Base-by-base conservation (phyloP, 2,888 invertebrate species). In the Phasia obesa region DNA sequence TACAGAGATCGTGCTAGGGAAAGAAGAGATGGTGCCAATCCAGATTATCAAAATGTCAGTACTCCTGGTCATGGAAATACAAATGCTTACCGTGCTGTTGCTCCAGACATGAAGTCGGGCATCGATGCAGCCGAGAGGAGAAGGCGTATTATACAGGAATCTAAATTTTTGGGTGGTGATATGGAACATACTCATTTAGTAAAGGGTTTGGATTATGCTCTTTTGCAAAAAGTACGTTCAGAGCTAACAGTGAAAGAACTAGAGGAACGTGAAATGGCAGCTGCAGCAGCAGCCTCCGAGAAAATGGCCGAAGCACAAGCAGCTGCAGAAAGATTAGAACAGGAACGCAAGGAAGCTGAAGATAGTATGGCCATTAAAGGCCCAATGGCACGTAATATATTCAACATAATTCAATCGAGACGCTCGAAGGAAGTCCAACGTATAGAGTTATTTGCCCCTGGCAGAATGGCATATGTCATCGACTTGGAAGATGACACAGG, bases 111-210 rank as follows among this genome's bases (percentile, higher is more conserved):
- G 15, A 98, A 98, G 90, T 97, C 98, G 0, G 96, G 97, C 84
- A 94, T 96, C 91, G 98, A 98, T 92, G 98, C 98, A 0, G 98
- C 99, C 6, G 99, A 99, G 91, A 93, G 98, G 51, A 93, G 99
- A 67, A 94, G 98, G 65, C 97, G 99, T 89, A 95, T 98, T 93
- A 99, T 99, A 89, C 96, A 96, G 93, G 99, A 99, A 92, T 99
- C 99, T 0, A 99, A 99, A 92, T 99, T 98, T 92, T 97, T 99
- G 93, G 99, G 99, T 90, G 99, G 99, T 94, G 99, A 99, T 92
- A 99, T 99, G 97, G 99, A 99, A 89, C 99, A 99, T 88, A 99
- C 99, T 90, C 99, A 99, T 92, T 98, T 99, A 93, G 99, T 99
- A 87, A 99, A 99, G 92, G 99, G 98, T 87, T 92, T 97, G 60